These are phyloP conservation scores for Cerastis rubricosa DNA, from an alignment of 2,888 invertebrate species.

Conservation along the genomic window DNA sequence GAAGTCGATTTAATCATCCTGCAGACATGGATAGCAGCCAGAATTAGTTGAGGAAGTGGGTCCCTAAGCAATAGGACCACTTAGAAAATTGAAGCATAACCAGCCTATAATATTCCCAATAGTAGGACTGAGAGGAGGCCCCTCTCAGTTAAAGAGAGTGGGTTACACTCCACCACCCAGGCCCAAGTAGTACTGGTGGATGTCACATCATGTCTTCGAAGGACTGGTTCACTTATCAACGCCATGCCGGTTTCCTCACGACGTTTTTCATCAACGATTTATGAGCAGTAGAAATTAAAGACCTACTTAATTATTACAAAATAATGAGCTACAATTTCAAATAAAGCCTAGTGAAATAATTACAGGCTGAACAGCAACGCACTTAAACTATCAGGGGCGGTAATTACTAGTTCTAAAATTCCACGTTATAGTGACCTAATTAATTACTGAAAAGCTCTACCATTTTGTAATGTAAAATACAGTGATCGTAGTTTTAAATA, in stretches of 20 bases:
- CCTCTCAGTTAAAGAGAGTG: not conserved
- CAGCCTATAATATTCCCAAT: not conserved
- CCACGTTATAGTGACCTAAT: not conserved
- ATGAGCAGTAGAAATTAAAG: not conserved
- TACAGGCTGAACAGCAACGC: not conserved
- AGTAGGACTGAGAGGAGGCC: not conserved
- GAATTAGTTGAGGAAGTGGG: not conserved
- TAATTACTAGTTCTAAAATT: conserved; percentile 21
- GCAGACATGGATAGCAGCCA: too few species aligned
- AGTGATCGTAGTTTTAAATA: not conserved
- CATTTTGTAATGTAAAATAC: not conserved
- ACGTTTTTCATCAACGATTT: not conserved
- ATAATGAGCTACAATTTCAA: not conserved
- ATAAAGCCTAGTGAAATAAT: not conserved
- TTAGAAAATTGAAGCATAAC: too few species aligned
- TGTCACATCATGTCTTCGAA: not conserved
- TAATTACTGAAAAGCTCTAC: not conserved
- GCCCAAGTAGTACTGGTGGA: not conserved
- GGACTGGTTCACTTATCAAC: too few species aligned
- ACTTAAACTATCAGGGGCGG: conserved; percentile 10
- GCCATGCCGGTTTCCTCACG: not conserved
- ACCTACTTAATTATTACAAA: not conserved
- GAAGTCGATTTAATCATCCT: not conserved
- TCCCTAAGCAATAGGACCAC: not conserved
- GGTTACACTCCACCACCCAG: not conserved